Percentiles rank a stretch among this genome's conserved stretches.
phyloP scores from a whole-genome alignment of 2,888 invertebrate genomes.

The Nomada flava region DNA sequence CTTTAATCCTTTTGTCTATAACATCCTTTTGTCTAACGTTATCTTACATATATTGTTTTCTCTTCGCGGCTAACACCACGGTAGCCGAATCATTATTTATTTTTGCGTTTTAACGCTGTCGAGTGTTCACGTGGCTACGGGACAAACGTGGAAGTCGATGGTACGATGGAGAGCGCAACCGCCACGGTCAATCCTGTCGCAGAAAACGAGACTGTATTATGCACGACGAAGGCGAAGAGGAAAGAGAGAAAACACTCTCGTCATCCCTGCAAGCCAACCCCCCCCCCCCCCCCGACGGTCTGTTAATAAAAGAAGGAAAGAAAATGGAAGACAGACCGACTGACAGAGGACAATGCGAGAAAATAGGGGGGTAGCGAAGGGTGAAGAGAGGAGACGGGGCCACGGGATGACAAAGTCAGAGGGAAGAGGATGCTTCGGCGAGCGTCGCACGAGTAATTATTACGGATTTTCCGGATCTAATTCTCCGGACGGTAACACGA shows the following conservation, averaged over 20 bases:
- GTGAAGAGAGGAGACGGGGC: conserved; percentile 12
- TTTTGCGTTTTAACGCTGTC: conserved; percentile 77
- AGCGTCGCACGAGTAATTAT: conserved; percentile 82
- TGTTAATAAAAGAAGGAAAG: conserved; percentile 15
- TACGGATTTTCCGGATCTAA: conserved; percentile 84
- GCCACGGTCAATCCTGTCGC: conserved; percentile 16
- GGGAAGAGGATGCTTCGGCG: conserved; percentile 77
- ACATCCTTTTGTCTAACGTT: too few species aligned
- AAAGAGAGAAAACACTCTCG: not conserved
- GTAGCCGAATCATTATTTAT: conserved; percentile 77
- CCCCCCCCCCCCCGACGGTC: too few species aligned
- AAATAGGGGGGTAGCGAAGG: conserved; percentile 33
- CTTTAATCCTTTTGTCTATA: too few species aligned
- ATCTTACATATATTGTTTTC: not conserved
- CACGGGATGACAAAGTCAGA: conserved; percentile 52
- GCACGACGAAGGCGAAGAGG: conserved; percentile 1
- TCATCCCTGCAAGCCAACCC: not conserved
- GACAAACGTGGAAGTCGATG: conserved; percentile 40
- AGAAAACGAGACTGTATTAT: conserved; percentile 10
- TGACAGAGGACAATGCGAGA: conserved; percentile 50
- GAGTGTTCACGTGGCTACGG: conserved; percentile 43
- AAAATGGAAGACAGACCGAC: conserved; percentile 19
- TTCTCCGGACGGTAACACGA: conserved; percentile 83
- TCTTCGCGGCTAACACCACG: conserved; percentile 64
- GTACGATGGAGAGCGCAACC: conserved; percentile 16